Evolutionary conservation across 2,797 vertebrate species (phyloP).

Genomic region (Myiotriccus ornatus): DNA sequence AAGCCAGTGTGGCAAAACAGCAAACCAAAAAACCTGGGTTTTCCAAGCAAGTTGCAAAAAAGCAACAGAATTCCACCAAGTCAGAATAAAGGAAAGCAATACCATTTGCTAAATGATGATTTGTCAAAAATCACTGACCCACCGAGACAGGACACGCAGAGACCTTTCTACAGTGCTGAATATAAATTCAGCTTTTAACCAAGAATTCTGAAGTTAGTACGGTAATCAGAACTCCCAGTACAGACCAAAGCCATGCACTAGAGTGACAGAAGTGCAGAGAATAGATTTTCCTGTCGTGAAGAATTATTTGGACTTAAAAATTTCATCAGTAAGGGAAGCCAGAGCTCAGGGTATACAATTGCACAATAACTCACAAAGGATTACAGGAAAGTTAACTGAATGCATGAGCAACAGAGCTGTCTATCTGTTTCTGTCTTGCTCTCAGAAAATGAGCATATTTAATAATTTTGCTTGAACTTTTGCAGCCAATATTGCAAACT

Average conservation of each 20-base stretch:
- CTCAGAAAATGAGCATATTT: background rate
- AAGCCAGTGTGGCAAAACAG: background rate
- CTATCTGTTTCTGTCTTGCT: background rate
- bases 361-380: background rate
- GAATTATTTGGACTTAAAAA: background rate
- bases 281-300: background rate
- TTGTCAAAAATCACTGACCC: background rate
- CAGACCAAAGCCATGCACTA: background rate
- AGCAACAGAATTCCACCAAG: background rate
- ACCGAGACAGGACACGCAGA: background rate
- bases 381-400: background rate
- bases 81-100: background rate
- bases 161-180: background rate
- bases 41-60: background rate
- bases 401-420: background rate
- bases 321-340: background rate
- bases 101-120: background rate
- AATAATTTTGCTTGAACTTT: background rate
- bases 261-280: background rate
- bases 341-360: background rate
- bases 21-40: background rate
- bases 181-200: background rate
- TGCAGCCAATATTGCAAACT: background rate
- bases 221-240: background rate
- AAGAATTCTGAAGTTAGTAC: background rate